Evolutionary conservation across 23 tunicate species (phyloP).

Genomic region (Trididemnum nubilum): DNA sequence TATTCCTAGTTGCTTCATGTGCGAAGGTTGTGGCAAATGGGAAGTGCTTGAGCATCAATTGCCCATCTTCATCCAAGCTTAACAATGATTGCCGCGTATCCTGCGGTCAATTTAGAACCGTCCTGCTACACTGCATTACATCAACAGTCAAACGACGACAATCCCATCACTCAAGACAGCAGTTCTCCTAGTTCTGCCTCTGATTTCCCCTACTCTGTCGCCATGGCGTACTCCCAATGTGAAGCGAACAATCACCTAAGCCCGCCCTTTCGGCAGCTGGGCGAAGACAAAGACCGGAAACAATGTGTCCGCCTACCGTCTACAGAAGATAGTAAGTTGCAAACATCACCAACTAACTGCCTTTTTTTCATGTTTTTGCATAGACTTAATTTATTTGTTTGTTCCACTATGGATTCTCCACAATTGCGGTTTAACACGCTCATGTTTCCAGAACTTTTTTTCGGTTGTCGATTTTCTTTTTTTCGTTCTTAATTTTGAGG

Average conservation of each 20-base stretch:
- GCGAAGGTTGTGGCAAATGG: too few species aligned
- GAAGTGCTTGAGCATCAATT: neutral
- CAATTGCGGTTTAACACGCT: too few species aligned
- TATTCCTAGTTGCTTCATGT: too few species aligned
- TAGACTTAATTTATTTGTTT: too few species aligned
- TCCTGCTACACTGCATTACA: neutral
- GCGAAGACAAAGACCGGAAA: neutral
- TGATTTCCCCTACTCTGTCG: neutral
- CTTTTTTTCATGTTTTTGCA: too few species aligned
- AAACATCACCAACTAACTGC: too few species aligned
- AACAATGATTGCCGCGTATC: slow-evolving; percentile 21
- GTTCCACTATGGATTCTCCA: too few species aligned
- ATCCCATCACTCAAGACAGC: neutral
- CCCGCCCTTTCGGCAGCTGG: neutral
- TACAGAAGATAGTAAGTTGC: neutral
- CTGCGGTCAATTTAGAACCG: slow-evolving; percentile 10
- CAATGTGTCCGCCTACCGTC: neutral
- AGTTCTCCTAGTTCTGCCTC: neutral
- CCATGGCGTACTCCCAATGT: neutral
- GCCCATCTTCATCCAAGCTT: neutral
- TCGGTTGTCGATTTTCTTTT: too few species aligned
- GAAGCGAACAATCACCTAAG: neutral
- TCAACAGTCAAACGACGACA: neutral
- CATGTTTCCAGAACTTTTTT: too few species aligned
- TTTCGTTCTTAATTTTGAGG: too few species aligned